Evolutionary conservation across 2,888 invertebrate genomes (phyloP).

Genomic region (Microctonus aethiopoides): DNA sequence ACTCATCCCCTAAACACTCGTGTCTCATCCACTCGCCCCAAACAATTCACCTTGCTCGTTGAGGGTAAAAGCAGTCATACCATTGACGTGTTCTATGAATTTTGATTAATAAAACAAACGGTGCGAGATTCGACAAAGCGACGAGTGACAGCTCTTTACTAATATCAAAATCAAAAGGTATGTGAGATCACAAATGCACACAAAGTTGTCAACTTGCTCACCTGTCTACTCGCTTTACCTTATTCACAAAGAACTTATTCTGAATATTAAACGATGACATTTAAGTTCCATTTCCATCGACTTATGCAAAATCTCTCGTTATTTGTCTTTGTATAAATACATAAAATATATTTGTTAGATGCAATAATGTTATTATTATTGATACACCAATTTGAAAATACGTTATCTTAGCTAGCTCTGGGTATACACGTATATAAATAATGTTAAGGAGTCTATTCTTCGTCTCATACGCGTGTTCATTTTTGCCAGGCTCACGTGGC

Average conservation of each 20-base stretch:
- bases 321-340: too few relatives aligned
- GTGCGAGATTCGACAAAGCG: slow-evolving; percentile 24
- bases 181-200: slow-evolving; percentile 14
- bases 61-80: slow-evolving; percentile 40
- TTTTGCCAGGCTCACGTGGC: slow-evolving; percentile 6
- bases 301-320: background rate
- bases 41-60: slow-evolving; percentile 29
- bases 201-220: background rate
- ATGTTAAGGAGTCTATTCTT: background rate
- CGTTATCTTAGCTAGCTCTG: background rate
- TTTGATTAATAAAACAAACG: slow-evolving; percentile 58
- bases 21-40: background rate
- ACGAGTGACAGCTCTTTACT: slow-evolving; percentile 49
- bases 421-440: background rate
- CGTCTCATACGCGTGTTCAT: slow-evolving; percentile 22
- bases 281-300: background rate
- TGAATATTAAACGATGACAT: background rate
- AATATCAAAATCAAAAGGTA: slow-evolving; percentile 13
- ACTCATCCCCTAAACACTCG: slow-evolving; percentile 17
- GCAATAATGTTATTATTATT: too few relatives aligned
- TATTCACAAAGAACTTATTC: background rate
- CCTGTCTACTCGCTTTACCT: background rate
- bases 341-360: too few relatives aligned
- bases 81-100: slow-evolving; percentile 52
- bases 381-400: background rate